phyloP scores from a whole-genome alignment of 2,113 vertebrate species.

The Gymnarchus niloticus region DNA sequence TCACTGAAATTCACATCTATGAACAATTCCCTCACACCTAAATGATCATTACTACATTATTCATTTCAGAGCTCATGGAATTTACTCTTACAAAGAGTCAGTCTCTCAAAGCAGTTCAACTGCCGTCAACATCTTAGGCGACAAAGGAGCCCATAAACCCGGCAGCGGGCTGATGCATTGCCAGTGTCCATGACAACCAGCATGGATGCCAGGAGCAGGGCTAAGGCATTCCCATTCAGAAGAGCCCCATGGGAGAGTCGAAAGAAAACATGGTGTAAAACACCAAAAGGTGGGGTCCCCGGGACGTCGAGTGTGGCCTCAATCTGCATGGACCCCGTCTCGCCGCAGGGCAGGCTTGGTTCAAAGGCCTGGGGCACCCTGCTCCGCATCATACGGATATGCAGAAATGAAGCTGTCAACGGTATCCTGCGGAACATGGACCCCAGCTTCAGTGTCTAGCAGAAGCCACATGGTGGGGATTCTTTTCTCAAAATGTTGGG shows the following conservation, averaged over 20 bases:
- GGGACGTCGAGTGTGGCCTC: neutral
- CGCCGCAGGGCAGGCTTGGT: neutral
- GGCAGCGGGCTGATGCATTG: neutral
- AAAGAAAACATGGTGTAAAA: neutral
- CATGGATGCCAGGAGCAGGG: neutral
- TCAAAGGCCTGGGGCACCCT: neutral
- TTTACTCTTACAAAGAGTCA: constrained; percentile 30
- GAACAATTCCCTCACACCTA: neutral
- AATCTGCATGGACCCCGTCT: neutral
- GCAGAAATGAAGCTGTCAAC: neutral
- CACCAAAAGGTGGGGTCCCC: neutral
- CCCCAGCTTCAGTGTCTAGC: neutral
- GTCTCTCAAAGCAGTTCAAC: neutral
- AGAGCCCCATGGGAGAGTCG: neutral
- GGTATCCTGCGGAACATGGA: neutral
- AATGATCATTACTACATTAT: neutral
- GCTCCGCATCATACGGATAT: neutral
- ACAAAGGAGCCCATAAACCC: neutral
- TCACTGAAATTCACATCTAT: neutral
- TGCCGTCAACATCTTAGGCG: neutral
- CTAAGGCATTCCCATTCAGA: constrained; percentile 1
- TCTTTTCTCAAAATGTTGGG: neutral
- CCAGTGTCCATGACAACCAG: constrained; percentile 17
- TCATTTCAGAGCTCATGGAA: constrained; percentile 35
- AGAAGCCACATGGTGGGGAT: neutral